Base-by-base conservation (phyloP, 1,140 invertebrate genomes). In the Contarinia nasturtii region DNA sequence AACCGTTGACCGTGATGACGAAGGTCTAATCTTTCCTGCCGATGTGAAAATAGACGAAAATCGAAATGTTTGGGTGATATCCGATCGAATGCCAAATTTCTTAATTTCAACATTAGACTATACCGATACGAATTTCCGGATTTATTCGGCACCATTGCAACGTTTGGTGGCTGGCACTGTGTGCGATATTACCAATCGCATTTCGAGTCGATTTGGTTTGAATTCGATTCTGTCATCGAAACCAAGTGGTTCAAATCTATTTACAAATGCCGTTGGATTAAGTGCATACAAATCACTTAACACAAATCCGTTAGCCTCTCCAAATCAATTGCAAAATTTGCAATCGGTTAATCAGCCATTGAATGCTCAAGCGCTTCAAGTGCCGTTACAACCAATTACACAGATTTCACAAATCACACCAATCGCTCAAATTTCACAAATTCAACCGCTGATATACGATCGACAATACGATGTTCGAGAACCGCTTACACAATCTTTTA, bases 1-100 rank as follows among this genome's bases (percentile, higher is more conserved):
- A 11, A 60, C 85, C 15, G 74, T 80, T 7, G 82, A 82, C 44
- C 74, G 72, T 48, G 82, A 86, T 57, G 77, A 85, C 54, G 71
- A 76, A 0, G 75, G 77, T 15, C 57, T 87, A 33, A 76, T 83
- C 20, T 87, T 86, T 57, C 82, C 83, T 0, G 71, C 75, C 51
- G 82, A 86, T 54, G 69, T 87, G 27, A 84, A 85, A 65, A 77
- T 86, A 50, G 76, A 79, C 52, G 64, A 64, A 14, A 64, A 71
- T 47, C 65, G 68, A 50, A 73, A 76, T 49, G 67, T 77, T 10
- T 87, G 83, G 83, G 76, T 85, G 0, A 76, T 87, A 2, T 84
- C 82, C 0, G 82, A 87, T 56, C 66, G 76, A 27, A 85, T 87
- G 82, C 79, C 82, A 1, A 72, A 78, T 33, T 85, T 86, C 51